Base-by-base conservation (phyloP, 2,797 vertebrate species). In the Apogon hyalosoma region DNA sequence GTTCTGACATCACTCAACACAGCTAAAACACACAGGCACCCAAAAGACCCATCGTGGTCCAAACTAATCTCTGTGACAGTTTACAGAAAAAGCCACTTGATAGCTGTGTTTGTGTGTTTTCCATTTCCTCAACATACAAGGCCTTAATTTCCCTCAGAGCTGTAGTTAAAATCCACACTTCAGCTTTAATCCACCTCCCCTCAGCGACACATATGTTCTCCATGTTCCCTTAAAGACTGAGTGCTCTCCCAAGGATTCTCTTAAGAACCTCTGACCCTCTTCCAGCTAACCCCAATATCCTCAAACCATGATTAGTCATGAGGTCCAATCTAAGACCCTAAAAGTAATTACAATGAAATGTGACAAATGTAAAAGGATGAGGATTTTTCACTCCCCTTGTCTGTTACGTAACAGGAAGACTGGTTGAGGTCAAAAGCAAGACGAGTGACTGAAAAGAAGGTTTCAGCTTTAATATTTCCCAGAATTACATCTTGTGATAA, bases 261-360 rank as follows among this genome's bases (percentile, higher is more conserved):
- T 77, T 86, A 85, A 88, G 77, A 84, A 14, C 14, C 0, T 12
- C 73, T 76, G 80, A 84, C 63, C 79, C 61, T 81, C 79, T 72
- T 67, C 62, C 56, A 36, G 42, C 73, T 64, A 67, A 87, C 66
- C 71, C 53, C 67, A 71, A 82, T 42, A 77, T 71, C 79, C 75
- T 61, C 38, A 63, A 56, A 68, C 64, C 45, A 68, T 0, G 50
- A 87, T 90, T 86, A 89, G 85, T 77, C 66, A 77, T 61, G 36
- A 55, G 62, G 62, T 79, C 36, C 48, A 11, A 76, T 77, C 77
- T 73, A 76, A 70, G 57, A 49, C 48, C 54, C 33, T 33, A 19
- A 57, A 67, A 84, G 75, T 69, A 80, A 86, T 87, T 81, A 74
- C 21, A 60, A 52, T 55, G 28, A 53, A 72, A 74, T 70, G 67